These are phyloP conservation scores for Megamerina dolium DNA, from an alignment of 2,888 invertebrate species.

Conservation along the genomic window DNA sequence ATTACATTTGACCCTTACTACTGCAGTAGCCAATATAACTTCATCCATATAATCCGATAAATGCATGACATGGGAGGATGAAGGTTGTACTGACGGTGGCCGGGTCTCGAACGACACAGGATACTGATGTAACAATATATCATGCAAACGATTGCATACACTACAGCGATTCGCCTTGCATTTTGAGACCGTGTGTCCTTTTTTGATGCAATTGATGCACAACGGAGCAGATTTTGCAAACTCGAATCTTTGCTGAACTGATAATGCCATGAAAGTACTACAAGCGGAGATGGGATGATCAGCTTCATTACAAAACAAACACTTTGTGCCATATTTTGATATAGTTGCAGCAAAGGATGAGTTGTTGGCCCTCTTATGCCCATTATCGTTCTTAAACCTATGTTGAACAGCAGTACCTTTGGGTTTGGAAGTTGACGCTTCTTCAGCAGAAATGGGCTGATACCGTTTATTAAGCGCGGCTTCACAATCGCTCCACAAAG, in stretches of 20 bases:
- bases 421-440: no score
- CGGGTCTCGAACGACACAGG: constrained; percentile 7
- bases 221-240: no score
- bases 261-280: no score
- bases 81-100: neutral
- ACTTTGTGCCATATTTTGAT: no score
- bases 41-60: neutral
- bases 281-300: no score
- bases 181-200: constrained; percentile 15
- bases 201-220: constrained; percentile 15
- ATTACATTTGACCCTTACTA: constrained; percentile 9
- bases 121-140: constrained; percentile 13
- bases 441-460: constrained; percentile 8
- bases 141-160: constrained; percentile 14
- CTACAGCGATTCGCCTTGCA: constrained; percentile 8
- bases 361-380: no score
- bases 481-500: constrained; percentile 15
- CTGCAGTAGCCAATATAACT: constrained; percentile 13
- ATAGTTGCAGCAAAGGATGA: no score
- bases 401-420: no score
- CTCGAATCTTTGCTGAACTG: no score
- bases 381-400: no score
- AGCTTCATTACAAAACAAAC: no score
- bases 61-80: constrained; percentile 4
- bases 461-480: constrained; percentile 12